Conservation (phyloP, 2,113 vertebrate species). For the Naja naja region DNA sequence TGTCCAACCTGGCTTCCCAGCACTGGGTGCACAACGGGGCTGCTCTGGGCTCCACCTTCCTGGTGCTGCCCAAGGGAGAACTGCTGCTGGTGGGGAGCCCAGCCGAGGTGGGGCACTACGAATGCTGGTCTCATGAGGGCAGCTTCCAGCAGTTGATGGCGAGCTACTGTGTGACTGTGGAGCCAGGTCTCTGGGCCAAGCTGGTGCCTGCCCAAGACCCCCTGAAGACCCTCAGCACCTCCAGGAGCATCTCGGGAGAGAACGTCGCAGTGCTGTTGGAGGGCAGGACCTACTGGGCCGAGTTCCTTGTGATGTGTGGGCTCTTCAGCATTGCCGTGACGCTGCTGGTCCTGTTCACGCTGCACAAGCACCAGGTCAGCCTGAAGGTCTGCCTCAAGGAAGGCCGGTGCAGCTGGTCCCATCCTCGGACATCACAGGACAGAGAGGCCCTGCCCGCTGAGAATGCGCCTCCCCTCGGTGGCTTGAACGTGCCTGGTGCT, state of each 20-base stretch:
- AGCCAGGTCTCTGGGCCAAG: not conserved
- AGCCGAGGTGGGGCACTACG: constrained; percentile 76
- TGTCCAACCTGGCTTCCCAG: constrained; percentile 87
- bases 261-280: constrained; percentile 63
- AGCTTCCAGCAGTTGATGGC: constrained; percentile 86
- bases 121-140: constrained; percentile 92
- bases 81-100: constrained; percentile 85
- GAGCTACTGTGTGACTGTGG: constrained; percentile 82
- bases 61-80: constrained; percentile 80
- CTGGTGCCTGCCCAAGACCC: fast-evolving
- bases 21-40: constrained; percentile 78
- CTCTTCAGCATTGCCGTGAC: constrained; percentile 77
- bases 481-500: constrained; percentile 69
- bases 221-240: constrained; percentile 64
- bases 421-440: constrained; percentile 78
- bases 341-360: constrained; percentile 77
- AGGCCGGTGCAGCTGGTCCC: constrained; percentile 74
- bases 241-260: constrained; percentile 63
- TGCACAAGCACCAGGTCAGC: constrained; percentile 79
- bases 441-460: constrained; percentile 71
- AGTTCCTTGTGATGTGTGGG: constrained; percentile 86
- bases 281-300: constrained; percentile 89
- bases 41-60: constrained; percentile 73
- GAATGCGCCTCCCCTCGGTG: constrained; percentile 86
- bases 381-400: constrained; percentile 92